These are phyloP conservation scores for Sylvietta virens DNA, from an alignment of 2,113 vertebrate species.

Conservation along the genomic window DNA sequence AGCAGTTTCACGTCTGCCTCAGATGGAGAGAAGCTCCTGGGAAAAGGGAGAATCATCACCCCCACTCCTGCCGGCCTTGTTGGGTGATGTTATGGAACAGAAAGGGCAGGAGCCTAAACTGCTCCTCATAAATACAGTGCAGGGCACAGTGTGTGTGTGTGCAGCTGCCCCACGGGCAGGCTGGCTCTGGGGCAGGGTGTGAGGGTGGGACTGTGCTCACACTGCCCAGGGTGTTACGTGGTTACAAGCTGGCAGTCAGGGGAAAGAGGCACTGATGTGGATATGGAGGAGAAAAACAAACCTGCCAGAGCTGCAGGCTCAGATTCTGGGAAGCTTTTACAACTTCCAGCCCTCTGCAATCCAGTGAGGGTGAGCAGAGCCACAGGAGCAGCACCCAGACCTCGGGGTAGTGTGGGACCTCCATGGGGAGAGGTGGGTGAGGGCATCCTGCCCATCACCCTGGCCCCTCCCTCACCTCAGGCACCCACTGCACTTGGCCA, in stretches of 20 bases:
- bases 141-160: background rate
- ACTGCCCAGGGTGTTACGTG: background rate
- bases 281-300: background rate
- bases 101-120: conserved; percentile 7
- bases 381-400: background rate
- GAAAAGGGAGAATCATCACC: background rate
- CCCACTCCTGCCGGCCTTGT: background rate
- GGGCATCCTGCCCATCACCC: background rate
- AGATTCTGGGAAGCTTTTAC: background rate
- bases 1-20: background rate
- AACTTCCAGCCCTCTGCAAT: background rate
- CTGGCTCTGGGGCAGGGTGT: background rate
- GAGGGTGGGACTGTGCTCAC: background rate
- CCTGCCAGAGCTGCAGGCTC: background rate
- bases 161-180: background rate
- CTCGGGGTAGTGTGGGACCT: background rate
- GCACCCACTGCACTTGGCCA: background rate
- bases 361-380: background rate
- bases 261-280: background rate
- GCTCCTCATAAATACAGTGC: conserved; percentile 29
- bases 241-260: background rate
- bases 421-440: rapidly evolving
- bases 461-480: rapidly evolving
- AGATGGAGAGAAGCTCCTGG: background rate
- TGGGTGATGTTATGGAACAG: conserved; percentile 19